Percentiles rank a stretch among this genome's conserved stretches.
phyloP scores from a whole-genome alignment of 2,888 invertebrate species.

The Andrena camellia region DNA sequence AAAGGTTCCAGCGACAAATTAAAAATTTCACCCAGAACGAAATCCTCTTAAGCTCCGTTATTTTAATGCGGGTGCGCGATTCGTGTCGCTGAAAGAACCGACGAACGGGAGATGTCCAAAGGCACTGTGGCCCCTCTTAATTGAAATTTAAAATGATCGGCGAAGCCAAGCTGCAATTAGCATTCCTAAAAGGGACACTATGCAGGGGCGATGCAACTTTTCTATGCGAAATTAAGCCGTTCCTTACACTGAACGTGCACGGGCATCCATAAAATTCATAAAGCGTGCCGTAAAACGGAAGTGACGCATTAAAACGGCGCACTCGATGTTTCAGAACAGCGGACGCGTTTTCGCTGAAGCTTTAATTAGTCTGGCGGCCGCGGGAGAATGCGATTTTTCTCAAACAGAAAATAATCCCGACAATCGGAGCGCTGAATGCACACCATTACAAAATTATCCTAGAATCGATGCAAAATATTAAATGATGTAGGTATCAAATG shows the following conservation, averaged over 20 bases:
- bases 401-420: constrained; percentile 11
- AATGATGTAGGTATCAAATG: neutral
- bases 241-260: constrained; percentile 46
- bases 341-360: constrained; percentile 17
- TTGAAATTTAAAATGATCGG: constrained; percentile 11
- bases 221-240: constrained; percentile 50
- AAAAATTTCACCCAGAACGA: too few relatives aligned
- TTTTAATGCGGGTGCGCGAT: too few relatives aligned
- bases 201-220: constrained; percentile 29
- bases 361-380: constrained; percentile 41
- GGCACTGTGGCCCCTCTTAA: neutral
- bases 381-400: neutral
- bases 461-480: neutral
- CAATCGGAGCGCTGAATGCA: constrained; percentile 14
- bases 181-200: constrained; percentile 23
- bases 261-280: constrained; percentile 52
- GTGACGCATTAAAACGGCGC: constrained; percentile 46
- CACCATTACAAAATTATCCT: neutral
- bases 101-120: neutral
- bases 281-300: constrained; percentile 51
- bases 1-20: too few relatives aligned
- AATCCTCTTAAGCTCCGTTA: too few relatives aligned
- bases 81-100: too few relatives aligned
- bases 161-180: constrained; percentile 27
- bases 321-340: constrained; percentile 34